Conservation (phyloP, 2,888 invertebrate species). For the Noctua comes region DNA sequence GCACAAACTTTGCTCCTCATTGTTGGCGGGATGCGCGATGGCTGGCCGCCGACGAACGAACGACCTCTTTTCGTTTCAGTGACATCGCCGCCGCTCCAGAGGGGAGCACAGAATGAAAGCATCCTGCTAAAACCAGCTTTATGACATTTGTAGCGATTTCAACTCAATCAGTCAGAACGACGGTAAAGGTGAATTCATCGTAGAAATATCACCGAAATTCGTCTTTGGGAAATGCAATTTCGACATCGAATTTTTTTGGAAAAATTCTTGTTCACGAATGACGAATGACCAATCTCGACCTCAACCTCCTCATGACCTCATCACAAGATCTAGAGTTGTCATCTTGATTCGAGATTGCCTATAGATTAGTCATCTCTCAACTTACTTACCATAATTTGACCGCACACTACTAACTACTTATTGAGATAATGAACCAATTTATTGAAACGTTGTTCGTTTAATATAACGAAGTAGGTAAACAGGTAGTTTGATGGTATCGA, state of each 20-base stretch:
- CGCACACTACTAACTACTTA: slow-evolving; percentile 31
- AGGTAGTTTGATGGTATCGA: slow-evolving; percentile 54
- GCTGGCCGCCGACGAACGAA: slow-evolving; percentile 77
- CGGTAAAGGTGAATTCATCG: not conserved
- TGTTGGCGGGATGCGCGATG: slow-evolving; percentile 82
- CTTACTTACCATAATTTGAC: slow-evolving; percentile 13
- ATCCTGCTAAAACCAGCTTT: slow-evolving; percentile 53
- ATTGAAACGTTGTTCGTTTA: slow-evolving; percentile 42
- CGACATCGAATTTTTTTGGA: not conserved
- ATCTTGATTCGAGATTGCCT: not conserved
- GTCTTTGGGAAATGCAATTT: not conserved
- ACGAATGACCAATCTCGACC: not conserved
- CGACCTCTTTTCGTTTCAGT: slow-evolving; percentile 89
- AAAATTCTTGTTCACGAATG: not conserved
- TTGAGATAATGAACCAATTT: slow-evolving; percentile 48
- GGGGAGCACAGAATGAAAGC: slow-evolving; percentile 69
- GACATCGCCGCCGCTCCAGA: slow-evolving; percentile 78
- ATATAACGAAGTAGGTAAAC: slow-evolving; percentile 56
- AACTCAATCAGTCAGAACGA: slow-evolving; percentile 3
- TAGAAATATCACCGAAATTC: not conserved
- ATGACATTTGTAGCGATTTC: slow-evolving; percentile 11
- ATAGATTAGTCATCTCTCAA: slow-evolving; percentile 4
- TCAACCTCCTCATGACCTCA: not conserved
- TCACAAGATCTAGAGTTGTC: not conserved
- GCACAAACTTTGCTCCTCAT: slow-evolving; percentile 77